Evolutionary conservation across 2,797 vertebrate species (phyloP).

Genomic region (Catamblyrhynchus diadema): DNA sequence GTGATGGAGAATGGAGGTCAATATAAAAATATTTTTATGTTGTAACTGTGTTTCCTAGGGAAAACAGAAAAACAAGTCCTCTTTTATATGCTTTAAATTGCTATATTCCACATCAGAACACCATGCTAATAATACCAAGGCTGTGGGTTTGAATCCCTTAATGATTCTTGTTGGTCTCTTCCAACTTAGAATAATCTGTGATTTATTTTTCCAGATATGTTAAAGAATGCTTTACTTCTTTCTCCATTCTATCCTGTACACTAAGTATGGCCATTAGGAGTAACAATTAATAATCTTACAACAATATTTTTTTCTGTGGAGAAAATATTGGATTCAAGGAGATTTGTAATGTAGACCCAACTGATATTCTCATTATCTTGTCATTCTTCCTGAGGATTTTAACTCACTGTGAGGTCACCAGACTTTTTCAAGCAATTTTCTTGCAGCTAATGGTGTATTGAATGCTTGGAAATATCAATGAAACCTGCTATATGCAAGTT

Average conservation of each 20-base stretch:
- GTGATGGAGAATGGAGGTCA: background rate
- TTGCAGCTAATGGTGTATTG: background rate
- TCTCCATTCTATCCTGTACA: background rate
- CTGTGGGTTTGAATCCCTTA: background rate
- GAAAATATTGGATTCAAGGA: background rate
- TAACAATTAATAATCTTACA: background rate
- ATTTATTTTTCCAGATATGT: background rate
- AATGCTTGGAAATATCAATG: background rate
- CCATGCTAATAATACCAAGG: background rate
- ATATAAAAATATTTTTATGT: background rate
- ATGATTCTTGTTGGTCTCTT: background rate
- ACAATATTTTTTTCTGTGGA: background rate
- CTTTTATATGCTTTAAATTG: background rate
- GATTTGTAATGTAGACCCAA: background rate
- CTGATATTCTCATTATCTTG: background rate
- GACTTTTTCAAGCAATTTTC: background rate
- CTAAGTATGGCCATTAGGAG: background rate
- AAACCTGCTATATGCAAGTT: background rate
- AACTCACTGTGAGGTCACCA: fast-evolving
- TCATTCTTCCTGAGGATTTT: background rate
- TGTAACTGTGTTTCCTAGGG: background rate
- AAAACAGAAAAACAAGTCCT: background rate
- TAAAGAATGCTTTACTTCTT: background rate
- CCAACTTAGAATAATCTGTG: background rate
- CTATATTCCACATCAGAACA: background rate